phyloP scores from a whole-genome alignment of 2,113 vertebrate species.

The Thunnus maccoyii region DNA sequence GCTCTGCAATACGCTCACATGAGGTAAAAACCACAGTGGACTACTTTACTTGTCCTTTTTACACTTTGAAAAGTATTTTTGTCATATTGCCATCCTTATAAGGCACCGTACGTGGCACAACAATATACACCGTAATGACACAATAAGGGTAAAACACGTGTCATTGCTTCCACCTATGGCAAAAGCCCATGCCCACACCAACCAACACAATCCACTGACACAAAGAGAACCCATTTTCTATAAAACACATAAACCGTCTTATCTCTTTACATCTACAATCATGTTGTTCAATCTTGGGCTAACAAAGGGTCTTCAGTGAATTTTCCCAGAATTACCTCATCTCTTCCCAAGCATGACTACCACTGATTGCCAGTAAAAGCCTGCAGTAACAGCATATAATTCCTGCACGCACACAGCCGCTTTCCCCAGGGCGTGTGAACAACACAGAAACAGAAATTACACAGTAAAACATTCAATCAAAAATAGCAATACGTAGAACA shows the following conservation, averaged over 20 bases:
- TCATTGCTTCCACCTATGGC: no score
- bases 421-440: background rate
- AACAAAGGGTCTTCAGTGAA: background rate
- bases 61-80: no score
- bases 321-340: background rate
- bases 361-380: constrained; percentile 32
- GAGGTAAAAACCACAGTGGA: no score
- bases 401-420: background rate
- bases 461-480: background rate
- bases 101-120: no score
- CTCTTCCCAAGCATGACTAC: constrained; percentile 17
- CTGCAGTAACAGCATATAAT: constrained; percentile 2
- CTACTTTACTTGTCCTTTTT: no score
- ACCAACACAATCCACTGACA: background rate
- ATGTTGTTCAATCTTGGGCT: background rate
- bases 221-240: no score
- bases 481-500: background rate
- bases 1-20: no score
- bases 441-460: background rate
- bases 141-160: no score
- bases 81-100: no score
- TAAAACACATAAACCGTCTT: background rate
- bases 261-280: background rate
- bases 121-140: no score
- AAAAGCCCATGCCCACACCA: background rate